Conservation (phyloP, 2,888 invertebrate species). For the Drosophila heteroneura region DNA sequence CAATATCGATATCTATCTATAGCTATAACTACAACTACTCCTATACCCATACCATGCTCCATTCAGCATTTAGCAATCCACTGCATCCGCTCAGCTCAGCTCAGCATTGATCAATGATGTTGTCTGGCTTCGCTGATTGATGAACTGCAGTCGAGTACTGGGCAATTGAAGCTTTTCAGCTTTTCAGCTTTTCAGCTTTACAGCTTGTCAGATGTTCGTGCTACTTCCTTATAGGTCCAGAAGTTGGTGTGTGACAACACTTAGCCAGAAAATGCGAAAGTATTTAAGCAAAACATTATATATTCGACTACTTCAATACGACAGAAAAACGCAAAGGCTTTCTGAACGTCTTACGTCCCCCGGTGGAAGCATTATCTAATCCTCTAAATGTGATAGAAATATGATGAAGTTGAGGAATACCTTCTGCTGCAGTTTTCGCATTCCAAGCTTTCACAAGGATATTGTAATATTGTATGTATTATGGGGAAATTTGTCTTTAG, state of each 20-base stretch:
- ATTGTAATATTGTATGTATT: neutral
- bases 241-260: neutral
- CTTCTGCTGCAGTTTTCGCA: neutral
- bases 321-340: neutral
- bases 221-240: neutral
- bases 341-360: neutral
- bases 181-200: neutral
- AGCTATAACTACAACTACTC: neutral
- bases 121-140: conserved; percentile 48
- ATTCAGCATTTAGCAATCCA: conserved; percentile 15
- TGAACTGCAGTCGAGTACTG: conserved; percentile 31
- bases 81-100: conserved; percentile 26
- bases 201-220: neutral
- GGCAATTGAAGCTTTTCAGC: conserved; percentile 5
- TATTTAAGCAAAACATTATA: neutral
- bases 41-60: neutral
- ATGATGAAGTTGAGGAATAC: neutral
- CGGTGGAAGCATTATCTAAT: neutral
- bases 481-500: neutral
- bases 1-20: neutral
- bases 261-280: neutral
- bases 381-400: neutral
- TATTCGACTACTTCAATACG: neutral
- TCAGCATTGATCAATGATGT: conserved; percentile 52
- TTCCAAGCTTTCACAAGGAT: neutral